These are phyloP conservation scores for Villa cingulata DNA, from an alignment of 2,888 invertebrate species.

Conservation along the genomic window DNA sequence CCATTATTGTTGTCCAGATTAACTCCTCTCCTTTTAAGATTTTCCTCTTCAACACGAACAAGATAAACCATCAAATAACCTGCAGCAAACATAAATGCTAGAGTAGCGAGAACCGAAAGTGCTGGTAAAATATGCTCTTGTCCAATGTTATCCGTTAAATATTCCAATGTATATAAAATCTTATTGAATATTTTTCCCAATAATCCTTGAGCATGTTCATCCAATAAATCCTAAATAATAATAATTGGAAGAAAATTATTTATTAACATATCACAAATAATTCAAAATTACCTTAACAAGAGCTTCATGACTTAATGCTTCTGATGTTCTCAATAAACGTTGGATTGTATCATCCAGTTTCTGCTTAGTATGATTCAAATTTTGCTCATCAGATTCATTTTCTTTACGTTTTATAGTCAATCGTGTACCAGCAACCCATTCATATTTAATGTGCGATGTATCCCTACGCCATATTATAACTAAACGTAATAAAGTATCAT, in stretches of 20 bases:
- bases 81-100: conserved; percentile 60
- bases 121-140: conserved; percentile 68
- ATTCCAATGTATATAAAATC: conserved; percentile 53
- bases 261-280: not conserved
- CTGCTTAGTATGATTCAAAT: conserved; percentile 56
- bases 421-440: conserved; percentile 52
- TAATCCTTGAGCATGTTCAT: conserved; percentile 63
- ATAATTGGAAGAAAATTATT: not conserved
- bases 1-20: conserved; percentile 4
- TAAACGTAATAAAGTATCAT: conserved; percentile 59
- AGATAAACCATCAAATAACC: conserved; percentile 79
- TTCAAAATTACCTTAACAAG: conserved; percentile 49
- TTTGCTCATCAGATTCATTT: conserved; percentile 34
- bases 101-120: conserved; percentile 61
- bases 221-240: conserved; percentile 50
- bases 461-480: conserved; percentile 86
- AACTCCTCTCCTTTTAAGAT: conserved; percentile 22
- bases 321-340: conserved; percentile 54
- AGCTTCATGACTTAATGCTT: conserved; percentile 64
- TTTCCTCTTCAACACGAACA: conserved; percentile 40
- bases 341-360: conserved; percentile 60
- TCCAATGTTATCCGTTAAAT: conserved; percentile 55
- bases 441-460: conserved; percentile 73
- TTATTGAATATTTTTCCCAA: conserved; percentile 53
- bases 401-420: conserved; percentile 26